These are phyloP conservation scores for Nomada goodeniana DNA, from an alignment of 2,888 invertebrate genomes.

Conservation along the genomic window DNA sequence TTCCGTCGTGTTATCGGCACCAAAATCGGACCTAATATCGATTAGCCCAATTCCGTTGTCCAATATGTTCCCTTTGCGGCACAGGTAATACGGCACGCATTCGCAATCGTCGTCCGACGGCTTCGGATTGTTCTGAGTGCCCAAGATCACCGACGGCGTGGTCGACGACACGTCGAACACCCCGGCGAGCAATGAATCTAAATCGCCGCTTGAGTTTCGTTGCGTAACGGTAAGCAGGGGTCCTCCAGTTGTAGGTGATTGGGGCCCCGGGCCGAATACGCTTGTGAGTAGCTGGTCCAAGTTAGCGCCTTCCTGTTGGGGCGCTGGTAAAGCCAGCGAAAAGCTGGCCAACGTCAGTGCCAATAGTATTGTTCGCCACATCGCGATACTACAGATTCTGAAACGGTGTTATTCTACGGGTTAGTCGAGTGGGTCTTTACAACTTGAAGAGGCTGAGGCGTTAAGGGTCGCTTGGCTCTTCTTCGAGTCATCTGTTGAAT, in stretches of 20 bases:
- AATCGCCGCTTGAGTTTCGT: not conserved
- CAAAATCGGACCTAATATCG: slow-evolving; percentile 88
- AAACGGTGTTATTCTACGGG: not conserved
- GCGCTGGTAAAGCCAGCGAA: slow-evolving; percentile 58
- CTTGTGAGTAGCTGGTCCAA: slow-evolving; percentile 58
- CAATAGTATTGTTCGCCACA: slow-evolving; percentile 90
- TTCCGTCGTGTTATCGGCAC: slow-evolving; percentile 9
- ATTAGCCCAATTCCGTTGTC: slow-evolving; percentile 90
- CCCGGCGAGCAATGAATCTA: slow-evolving; percentile 24
- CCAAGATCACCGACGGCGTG: not conserved
- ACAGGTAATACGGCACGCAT: slow-evolving; percentile 92
- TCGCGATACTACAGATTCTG: slow-evolving; percentile 20
- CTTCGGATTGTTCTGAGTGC: slow-evolving; percentile 19
- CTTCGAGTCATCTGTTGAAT: not conserved
- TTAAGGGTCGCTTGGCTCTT: not conserved
- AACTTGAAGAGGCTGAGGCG: not conserved
- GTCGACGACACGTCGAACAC: slow-evolving; percentile 30
- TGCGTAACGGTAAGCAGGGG: not conserved
- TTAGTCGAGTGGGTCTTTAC: not conserved
- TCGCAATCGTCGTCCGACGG: slow-evolving; percentile 84
- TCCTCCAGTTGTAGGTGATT: too few relatives aligned
- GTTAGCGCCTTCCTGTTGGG: slow-evolving; percentile 50
- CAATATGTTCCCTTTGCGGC: slow-evolving; percentile 88
- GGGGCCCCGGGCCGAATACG: not conserved
- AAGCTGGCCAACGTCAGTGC: slow-evolving; percentile 87